Conservation (phyloP, 2,888 invertebrate species). For the Drosophila nr. perissopoda region DNA sequence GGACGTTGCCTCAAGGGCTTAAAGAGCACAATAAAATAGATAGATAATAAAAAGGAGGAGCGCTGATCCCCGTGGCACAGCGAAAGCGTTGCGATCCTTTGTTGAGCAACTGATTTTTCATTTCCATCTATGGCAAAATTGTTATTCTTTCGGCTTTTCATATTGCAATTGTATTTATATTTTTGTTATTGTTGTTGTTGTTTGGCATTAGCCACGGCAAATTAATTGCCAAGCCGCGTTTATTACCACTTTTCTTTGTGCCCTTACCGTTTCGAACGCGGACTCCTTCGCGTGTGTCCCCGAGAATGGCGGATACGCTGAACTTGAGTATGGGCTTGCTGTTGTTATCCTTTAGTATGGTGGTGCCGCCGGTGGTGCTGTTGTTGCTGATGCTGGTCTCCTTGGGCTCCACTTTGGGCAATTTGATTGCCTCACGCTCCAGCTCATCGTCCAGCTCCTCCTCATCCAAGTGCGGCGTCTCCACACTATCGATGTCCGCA, state of each 20-base stretch:
- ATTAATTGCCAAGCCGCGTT: conserved; percentile 73
- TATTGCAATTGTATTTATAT: conserved; percentile 64
- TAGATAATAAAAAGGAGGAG: conserved; percentile 46
- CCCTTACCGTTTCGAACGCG: conserved; percentile 85
- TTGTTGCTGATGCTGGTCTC: conserved; percentile 41
- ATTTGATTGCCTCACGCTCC: conserved; percentile 65
- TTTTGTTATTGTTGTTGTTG: conserved; percentile 56
- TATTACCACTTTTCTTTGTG: conserved; percentile 39
- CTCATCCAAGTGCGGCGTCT: conserved; percentile 67
- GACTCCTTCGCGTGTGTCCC: conserved; percentile 86
- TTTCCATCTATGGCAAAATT: conserved; percentile 35
- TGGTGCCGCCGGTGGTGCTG: conserved; percentile 45
- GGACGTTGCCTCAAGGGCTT: conserved; percentile 75
- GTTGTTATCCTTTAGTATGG: conserved; percentile 84
- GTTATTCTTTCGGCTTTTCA: conserved; percentile 76
- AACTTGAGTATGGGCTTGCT: conserved; percentile 94
- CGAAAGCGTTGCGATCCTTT: conserved; percentile 58
- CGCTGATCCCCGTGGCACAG: conserved; percentile 63
- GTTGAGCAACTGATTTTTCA: conserved; percentile 6
- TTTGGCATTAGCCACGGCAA: conserved; percentile 74
- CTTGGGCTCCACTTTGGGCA: conserved; percentile 78
- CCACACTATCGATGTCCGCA: conserved; percentile 72
- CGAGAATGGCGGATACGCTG: conserved; percentile 96
- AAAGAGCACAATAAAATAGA: conserved; percentile 59
- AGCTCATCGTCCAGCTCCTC: conserved; percentile 72